phyloP scores from a whole-genome alignment of 2,797 vertebrate species.

The Labroides dimidiatus region DNA sequence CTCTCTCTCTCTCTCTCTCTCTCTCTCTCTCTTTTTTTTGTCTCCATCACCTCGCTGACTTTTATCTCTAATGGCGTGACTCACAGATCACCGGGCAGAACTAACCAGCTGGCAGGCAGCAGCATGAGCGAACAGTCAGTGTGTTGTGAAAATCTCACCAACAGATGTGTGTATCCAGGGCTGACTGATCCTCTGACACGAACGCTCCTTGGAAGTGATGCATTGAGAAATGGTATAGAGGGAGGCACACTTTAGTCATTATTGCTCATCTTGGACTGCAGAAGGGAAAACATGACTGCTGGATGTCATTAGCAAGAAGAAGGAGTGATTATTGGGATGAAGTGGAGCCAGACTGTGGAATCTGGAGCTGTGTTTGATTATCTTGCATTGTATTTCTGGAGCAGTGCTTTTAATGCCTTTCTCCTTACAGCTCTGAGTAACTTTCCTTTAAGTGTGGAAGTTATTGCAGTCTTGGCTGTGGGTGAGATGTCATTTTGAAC shows the following conservation, averaged over 20 bases:
- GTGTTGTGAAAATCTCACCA: constrained; percentile 58
- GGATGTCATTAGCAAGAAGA: constrained; percentile 10
- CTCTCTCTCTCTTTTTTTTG: constrained; percentile 19
- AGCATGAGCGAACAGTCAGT: constrained; percentile 65
- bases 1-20: too few relatives aligned
- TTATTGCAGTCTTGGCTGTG: constrained; percentile 57
- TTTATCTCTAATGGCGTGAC: constrained; percentile 53
- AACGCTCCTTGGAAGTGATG: constrained; percentile 38
- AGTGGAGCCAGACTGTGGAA: background rate
- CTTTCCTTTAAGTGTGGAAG: constrained; percentile 49
- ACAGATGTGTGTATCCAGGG: constrained; percentile 46
- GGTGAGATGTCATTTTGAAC: constrained; percentile 53
- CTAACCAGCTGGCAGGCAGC: constrained; percentile 70
- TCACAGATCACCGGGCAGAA: constrained; percentile 58
- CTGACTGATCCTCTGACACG: constrained; percentile 49
- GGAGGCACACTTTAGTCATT: constrained; percentile 54
- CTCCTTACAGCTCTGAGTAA: constrained; percentile 26
- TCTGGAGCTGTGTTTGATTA: constrained; percentile 44
- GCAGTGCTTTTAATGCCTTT: constrained; percentile 27
- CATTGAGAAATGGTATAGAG: constrained; percentile 42
- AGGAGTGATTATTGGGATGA: constrained; percentile 36
- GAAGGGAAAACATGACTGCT: constrained; percentile 44
- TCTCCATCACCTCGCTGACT: constrained; percentile 25
- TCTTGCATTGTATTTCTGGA: constrained; percentile 27
- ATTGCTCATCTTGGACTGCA: constrained; percentile 37